A percentile compares a stretch with the other conserved stretches of the same genome.
phyloP scores from a whole-genome alignment of 1,140 invertebrate species.

The Drosophila erecta region DNA sequence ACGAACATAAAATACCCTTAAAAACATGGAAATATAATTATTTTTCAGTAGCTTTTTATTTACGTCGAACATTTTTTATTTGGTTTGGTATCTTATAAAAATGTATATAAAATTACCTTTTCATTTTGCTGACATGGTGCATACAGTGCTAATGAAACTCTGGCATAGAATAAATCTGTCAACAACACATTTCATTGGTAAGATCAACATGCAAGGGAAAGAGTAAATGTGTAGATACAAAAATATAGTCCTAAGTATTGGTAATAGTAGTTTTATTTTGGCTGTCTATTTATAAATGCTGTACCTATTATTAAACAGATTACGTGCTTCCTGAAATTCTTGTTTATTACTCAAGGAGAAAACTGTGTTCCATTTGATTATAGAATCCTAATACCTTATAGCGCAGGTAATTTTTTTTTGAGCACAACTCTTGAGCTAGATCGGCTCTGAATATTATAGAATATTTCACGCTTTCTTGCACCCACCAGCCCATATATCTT shows the following conservation, averaged over 20 bases:
- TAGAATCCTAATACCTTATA: background rate
- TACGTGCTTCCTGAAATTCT: slow-evolving; percentile 1
- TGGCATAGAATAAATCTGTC: slow-evolving; percentile 30
- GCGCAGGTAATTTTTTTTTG: background rate
- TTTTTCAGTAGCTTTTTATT: too few relatives aligned
- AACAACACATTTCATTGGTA: slow-evolving; percentile 33
- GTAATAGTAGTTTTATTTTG: slow-evolving; percentile 27
- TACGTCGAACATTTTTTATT: background rate
- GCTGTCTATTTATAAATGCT: slow-evolving; percentile 23
- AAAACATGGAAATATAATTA: background rate
- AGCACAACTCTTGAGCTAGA: slow-evolving; percentile 3
- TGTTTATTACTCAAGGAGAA: background rate
- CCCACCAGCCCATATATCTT: slow-evolving; percentile 41
- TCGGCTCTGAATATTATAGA: slow-evolving; percentile 13
- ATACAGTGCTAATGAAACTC: slow-evolving; percentile 8
- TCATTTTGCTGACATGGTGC: slow-evolving; percentile 1
- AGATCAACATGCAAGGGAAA: slow-evolving; percentile 29
- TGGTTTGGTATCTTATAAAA: background rate
- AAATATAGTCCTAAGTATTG: slow-evolving; percentile 18
- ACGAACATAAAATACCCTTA: slow-evolving; percentile 28
- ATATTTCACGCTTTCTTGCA: slow-evolving; percentile 38
- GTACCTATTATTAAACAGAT: slow-evolving; percentile 17
- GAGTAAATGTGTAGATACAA: slow-evolving; percentile 21
- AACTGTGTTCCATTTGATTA: background rate
- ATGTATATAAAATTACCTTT: background rate